phyloP scores from a whole-genome alignment of 2,113 vertebrate genomes.

The Rhizomys pruinosus region DNA sequence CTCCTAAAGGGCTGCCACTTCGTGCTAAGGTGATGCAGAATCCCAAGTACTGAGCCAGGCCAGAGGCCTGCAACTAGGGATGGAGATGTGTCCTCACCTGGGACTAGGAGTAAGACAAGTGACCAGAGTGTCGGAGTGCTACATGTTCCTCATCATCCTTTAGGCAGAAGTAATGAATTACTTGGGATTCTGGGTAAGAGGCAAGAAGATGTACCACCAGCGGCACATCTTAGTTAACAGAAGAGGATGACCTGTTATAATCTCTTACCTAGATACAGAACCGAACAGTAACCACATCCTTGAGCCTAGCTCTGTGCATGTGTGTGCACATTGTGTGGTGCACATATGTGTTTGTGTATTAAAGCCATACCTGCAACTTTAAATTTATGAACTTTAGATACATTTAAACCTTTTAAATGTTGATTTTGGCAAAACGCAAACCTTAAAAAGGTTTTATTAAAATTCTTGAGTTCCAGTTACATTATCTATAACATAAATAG shows the following conservation, averaged over 20 bases:
- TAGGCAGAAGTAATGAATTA: neutral
- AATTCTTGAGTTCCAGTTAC: neutral
- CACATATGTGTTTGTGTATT: neutral
- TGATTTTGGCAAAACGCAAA: neutral
- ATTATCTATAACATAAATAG: neutral
- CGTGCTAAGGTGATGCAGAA: neutral
- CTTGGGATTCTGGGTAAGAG: neutral
- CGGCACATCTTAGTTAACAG: neutral
- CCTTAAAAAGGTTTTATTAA: neutral
- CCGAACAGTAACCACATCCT: neutral
- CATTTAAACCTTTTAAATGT: neutral
- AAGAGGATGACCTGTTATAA: neutral
- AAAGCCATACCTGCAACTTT: neutral
- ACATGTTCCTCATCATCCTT: neutral
- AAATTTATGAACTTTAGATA: neutral
- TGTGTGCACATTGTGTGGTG: accelerated
- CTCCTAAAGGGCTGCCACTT: no score
- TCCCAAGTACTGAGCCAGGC: neutral
- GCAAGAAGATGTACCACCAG: neutral
- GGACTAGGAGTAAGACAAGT: neutral
- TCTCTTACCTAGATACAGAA: neutral
- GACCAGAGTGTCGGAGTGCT: neutral
- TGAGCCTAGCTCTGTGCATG: neutral
- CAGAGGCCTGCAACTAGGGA: neutral
- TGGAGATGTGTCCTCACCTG: neutral